Base-by-base conservation (phyloP, 2,113 vertebrate genomes). In the Erythrocercus mccallii region DNA sequence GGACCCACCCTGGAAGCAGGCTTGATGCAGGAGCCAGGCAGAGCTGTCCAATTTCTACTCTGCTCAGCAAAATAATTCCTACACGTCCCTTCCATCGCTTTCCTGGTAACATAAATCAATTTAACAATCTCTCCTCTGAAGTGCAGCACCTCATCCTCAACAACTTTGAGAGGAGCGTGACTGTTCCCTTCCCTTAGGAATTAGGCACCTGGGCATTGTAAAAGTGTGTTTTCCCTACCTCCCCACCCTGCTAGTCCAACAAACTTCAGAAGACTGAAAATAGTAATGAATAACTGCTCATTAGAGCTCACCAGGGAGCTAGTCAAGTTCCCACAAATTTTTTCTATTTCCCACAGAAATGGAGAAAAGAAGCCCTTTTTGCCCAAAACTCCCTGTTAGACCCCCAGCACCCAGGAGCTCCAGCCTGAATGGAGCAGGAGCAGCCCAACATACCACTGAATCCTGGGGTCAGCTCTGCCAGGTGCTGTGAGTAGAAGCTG, bases 381-480 rank as follows among this genome's bases (percentile, higher is more conserved):
- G 22, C 73, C 20, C 58, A 45, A 61, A 93, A 48, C 7, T 64
- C 35, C n/a, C 72, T 5, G 4, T 47, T 35, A 60, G 85, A 62
- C 17, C 64, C 25, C 74, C 35, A 60, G n/a, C 56, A 48, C 11
- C 5, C 19, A 13, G 12, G 10, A 86, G 48, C n/a, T 57, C 16
- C 54, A 65, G 62, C 15, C 10, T 11, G 38, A 73, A 30, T 3
- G 12, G 37, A 4, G 1, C 3, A 54, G n/a, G 51, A 51, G 51
- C 28, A 71, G 78, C 71, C 48, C 18, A 11, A 30, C 96, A 4
- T 98, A 99, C 99, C 99, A 20, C 99, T 99, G 97, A 99, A 99
- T 60, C 99, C 99, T 0, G 99, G 99, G 0, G 99, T 99, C 85
- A 99, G 98, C 94, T 99, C 99, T 7, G 99, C 99, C 81, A 99